phyloP scores from a whole-genome alignment of 2,797 vertebrate genomes.

The Rhabdomys pumilio region DNA sequence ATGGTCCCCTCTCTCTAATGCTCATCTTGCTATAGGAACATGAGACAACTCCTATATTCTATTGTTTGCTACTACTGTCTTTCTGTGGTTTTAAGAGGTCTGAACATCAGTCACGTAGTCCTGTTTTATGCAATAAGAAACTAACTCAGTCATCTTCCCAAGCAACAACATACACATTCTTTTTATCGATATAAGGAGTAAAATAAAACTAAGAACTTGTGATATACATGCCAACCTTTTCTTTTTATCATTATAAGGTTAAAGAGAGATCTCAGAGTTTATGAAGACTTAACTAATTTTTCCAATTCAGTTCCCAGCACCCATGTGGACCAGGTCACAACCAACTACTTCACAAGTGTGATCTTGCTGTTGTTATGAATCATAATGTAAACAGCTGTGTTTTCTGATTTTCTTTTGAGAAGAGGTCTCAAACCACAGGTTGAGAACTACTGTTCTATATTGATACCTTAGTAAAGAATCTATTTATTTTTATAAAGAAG shows the following conservation, averaged over 20 bases:
- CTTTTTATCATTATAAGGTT: neutral
- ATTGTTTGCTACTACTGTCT: neutral
- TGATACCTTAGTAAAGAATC: neutral
- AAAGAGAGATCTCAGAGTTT: neutral
- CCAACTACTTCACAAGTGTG: neutral
- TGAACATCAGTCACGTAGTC: neutral
- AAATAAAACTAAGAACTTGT: slow-evolving; percentile 34
- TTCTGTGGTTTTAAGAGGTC: neutral
- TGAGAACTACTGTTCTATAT: neutral
- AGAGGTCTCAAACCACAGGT: neutral
- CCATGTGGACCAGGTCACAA: neutral
- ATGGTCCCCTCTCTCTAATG: neutral
- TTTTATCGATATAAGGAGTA: neutral
- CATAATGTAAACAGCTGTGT: neutral
- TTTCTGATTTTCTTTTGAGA: neutral
- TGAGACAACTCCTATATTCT: neutral
- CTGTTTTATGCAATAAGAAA: neutral
- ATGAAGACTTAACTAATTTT: no score
- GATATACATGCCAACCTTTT: neutral
- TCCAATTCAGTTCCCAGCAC: no score
- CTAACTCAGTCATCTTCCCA: no score
- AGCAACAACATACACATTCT: neutral
- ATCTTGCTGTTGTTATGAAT: neutral
- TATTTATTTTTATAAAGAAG: slow-evolving; percentile 37
- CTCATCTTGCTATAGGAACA: neutral